These are phyloP conservation scores for Lasioglossum calceatum DNA, from an alignment of 2,888 invertebrate species.

Conservation along the genomic window DNA sequence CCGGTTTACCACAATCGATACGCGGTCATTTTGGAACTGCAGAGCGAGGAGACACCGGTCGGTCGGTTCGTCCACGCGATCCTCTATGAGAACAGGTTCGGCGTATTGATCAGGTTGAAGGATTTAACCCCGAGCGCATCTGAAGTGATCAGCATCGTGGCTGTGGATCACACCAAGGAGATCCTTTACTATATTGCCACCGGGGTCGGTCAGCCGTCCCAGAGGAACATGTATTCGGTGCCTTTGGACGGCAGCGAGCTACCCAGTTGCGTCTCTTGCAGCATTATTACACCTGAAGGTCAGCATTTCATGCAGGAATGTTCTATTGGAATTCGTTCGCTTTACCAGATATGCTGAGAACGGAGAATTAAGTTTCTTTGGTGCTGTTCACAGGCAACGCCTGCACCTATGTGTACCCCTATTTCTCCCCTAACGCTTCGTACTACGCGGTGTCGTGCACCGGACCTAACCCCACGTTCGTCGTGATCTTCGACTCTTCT, in stretches of 20 bases:
- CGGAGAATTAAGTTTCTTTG: background rate
- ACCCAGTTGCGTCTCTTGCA: constrained; percentile 90
- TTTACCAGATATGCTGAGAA: background rate
- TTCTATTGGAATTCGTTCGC: background rate
- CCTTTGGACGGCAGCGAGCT: constrained; percentile 85
- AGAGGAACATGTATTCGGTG: constrained; percentile 88
- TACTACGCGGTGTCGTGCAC: constrained; percentile 89
- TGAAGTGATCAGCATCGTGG: constrained; percentile 71
- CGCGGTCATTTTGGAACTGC: constrained; percentile 82
- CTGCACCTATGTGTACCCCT: constrained; percentile 87
- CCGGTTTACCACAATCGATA: constrained; percentile 86
- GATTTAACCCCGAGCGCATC: constrained; percentile 75
- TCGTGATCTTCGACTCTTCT: constrained; percentile 85
- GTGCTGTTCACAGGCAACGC: constrained; percentile 71
- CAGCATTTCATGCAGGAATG: constrained; percentile 9
- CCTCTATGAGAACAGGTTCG: constrained; percentile 51
- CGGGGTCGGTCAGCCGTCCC: constrained; percentile 87
- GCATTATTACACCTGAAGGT: constrained; percentile 86
- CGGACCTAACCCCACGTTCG: constrained; percentile 88
- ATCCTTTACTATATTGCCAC: constrained; percentile 90
- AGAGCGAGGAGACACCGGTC: constrained; percentile 73
- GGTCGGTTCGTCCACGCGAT: constrained; percentile 81
- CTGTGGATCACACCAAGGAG: constrained; percentile 63
- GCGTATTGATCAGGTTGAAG: constrained; percentile 61
- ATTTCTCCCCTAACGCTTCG: constrained; percentile 87